Evolutionary conservation across 1,140 invertebrate species (phyloP).

Genomic region (Micrasema longulum): DNA sequence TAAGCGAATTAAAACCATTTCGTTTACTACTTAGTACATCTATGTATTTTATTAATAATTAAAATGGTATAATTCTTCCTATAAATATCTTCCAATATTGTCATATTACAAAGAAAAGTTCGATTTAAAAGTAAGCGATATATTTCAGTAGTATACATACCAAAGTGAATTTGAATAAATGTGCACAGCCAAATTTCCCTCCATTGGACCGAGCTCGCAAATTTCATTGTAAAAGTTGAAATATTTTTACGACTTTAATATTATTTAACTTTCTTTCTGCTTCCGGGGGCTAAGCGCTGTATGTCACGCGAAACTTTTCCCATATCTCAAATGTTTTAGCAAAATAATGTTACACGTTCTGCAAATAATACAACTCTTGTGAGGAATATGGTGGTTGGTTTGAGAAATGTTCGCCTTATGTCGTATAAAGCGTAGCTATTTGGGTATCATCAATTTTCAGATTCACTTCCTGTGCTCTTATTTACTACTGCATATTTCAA

Average conservation of each 20-base stretch:
- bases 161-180: constrained; percentile 7
- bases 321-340: constrained; percentile 21
- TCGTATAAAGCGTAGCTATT: no score
- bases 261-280: constrained; percentile 33
- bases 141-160: background rate
- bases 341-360: constrained; percentile 28
- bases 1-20: no score
- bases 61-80: background rate
- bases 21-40: no score
- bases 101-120: background rate
- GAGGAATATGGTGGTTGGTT: constrained; percentile 4
- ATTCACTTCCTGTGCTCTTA: no score
- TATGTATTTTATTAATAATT: no score
- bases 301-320: constrained; percentile 32
- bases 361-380: constrained; percentile 21
- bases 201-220: constrained; percentile 24
- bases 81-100: background rate
- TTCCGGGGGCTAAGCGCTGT: constrained; percentile 33
- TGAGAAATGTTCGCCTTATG: background rate
- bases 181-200: constrained; percentile 16
- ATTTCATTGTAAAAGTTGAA: constrained; percentile 13
- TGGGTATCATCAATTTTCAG: no score
- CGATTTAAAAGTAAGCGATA: background rate
- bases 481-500: no score
- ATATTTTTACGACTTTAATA: constrained; percentile 30